Evolutionary conservation across 64 coral and sea anemone species (phyloP), one percentile per base, ranked within the genome.

Genomic region (Platygyra sinensis): DNA sequence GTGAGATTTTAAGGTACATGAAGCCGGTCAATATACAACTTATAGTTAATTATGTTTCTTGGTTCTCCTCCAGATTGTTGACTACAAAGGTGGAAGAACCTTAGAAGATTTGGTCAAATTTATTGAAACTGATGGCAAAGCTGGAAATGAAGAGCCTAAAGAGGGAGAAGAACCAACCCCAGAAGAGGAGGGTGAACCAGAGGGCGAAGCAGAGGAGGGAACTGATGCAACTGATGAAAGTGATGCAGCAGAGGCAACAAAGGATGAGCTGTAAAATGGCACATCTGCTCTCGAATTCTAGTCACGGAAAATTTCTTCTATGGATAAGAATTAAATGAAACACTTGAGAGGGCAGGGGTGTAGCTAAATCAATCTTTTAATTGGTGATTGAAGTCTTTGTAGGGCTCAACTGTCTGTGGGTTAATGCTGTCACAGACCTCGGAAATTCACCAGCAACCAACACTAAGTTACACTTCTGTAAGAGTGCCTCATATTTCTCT

Each of bases 11-110:
- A 57, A 57, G 54, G 15, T 57, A n/a, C n/a, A n/a, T n/a, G n/a
- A n/a, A 57, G 54, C 54, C 15, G 0, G 54, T 57, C 0, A 57
- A 13, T 15, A 16, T 57, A 57, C 15, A 57, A 57, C 42, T 57
- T 14, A 3, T 15, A 57, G 10, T 57, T 27, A 29, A 69, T 69
- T 20, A 18, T 65, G 22, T 27, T 69, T 8, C 25, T 69, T 69
- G 22, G 0, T 25, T 69, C 65, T 28, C 8, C 29, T n/a, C 24
- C 89, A 99, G 94, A 82, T 94, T 80, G 88, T 99, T 80, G 97
- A 99, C 46, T 99, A 99, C 62, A 96, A 93, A 89, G 97, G 97
- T 82, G 97, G 97, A 61, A 76, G 97, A 89, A 96, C 93, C 13
- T 74, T 96, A 38, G 97, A 99, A 15, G 94, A 93, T 80, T 82